phyloP scores from a whole-genome alignment of 2,113 vertebrate genomes.

The Callipepla californica region DNA sequence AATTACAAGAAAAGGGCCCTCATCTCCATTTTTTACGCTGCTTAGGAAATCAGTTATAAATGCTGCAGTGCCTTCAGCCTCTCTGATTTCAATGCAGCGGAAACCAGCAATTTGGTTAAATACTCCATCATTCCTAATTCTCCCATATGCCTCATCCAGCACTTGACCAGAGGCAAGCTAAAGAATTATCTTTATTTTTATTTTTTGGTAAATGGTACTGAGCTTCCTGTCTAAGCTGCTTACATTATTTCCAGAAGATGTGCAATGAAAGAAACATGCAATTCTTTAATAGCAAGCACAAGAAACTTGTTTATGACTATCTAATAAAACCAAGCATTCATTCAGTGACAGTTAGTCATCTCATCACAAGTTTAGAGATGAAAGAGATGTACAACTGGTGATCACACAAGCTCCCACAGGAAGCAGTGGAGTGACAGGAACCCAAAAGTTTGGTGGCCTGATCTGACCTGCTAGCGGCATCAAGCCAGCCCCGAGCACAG shows the following conservation, averaged over 20 bases:
- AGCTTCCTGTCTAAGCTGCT: slow-evolving; percentile 2
- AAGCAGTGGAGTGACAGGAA: background rate
- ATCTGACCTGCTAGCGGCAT: background rate
- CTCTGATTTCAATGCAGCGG: slow-evolving; percentile 36
- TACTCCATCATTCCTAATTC: slow-evolving; percentile 42
- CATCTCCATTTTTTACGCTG: slow-evolving; percentile 52
- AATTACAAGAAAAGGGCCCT: slow-evolving; percentile 63
- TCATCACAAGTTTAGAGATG: background rate
- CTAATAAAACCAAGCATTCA: background rate
- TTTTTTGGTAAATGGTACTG: background rate
- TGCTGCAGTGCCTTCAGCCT: slow-evolving; percentile 48
- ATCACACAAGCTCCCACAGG: background rate
- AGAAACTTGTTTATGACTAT: slow-evolving; percentile 10
- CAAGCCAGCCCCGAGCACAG: fast-evolving
- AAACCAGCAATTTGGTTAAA: slow-evolving; percentile 52
- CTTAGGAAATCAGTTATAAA: slow-evolving; percentile 63
- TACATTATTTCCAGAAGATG: slow-evolving; percentile 19
- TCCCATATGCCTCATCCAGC: background rate
- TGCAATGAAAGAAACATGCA: slow-evolving; percentile 11
- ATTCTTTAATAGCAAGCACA: slow-evolving; percentile 14
- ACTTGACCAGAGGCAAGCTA: background rate
- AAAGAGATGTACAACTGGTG: background rate
- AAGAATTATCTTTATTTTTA: background rate
- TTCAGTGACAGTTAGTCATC: slow-evolving; percentile 23
- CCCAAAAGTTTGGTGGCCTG: background rate